A percentile compares a stretch with the other conserved stretches of the same genome.
Conservation (phyloP, 2,888 invertebrate genomes). For the Leptopilina myrica region DNA sequence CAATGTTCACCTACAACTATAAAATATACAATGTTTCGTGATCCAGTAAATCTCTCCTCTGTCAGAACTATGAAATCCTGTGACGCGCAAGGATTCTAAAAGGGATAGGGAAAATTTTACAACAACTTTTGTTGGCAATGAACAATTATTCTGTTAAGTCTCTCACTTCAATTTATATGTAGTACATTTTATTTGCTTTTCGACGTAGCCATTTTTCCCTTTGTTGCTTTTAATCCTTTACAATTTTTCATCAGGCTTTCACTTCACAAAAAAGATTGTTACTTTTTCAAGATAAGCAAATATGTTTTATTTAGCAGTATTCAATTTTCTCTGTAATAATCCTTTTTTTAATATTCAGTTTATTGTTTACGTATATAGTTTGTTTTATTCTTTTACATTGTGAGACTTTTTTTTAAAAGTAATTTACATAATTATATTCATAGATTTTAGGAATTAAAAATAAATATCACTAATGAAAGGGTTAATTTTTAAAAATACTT, state of each 20-base stretch:
- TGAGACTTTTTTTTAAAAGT: no score
- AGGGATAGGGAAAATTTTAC: conserved; percentile 23
- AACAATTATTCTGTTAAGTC: not conserved
- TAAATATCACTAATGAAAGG: no score
- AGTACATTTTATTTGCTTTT: conserved; percentile 2
- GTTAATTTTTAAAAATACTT: no score
- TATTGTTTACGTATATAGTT: no score
- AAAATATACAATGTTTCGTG: conserved; percentile 36
- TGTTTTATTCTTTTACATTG: no score
- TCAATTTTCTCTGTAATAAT: no score
- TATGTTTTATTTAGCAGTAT: no score
- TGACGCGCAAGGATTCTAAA: not conserved
- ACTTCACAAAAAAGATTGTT: not conserved
- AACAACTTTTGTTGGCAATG: conserved; percentile 23
- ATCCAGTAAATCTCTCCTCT: conserved; percentile 35
- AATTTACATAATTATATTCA: no score
- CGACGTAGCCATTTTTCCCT: not conserved
- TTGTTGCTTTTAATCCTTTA: not conserved
- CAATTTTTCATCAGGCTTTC: not conserved
- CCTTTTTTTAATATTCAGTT: no score
- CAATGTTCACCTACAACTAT: conserved; percentile 33
- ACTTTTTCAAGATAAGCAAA: not conserved
- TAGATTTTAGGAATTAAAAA: no score
- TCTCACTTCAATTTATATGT: conserved; percentile 5
- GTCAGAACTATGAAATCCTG: conserved; percentile 32